A percentile compares a stretch with the other conserved stretches of the same genome.
phyloP scores from a whole-genome alignment of 2,113 vertebrate species.

The Prinia subflava region DNA sequence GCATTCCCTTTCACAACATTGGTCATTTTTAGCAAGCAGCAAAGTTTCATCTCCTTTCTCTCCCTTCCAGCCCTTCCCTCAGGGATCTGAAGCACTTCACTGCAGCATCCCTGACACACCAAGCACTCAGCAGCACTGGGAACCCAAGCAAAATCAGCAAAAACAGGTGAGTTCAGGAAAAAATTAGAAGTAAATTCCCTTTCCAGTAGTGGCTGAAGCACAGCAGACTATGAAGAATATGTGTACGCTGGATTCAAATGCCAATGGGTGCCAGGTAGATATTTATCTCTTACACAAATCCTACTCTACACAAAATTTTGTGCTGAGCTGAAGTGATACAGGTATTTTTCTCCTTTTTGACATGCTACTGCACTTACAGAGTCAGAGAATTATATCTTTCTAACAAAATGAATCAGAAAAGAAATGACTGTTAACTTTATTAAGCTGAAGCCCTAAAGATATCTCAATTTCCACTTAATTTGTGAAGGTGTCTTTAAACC shows the following conservation, averaged over 20 bases:
- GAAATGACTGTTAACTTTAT: not conserved
- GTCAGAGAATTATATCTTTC: not conserved
- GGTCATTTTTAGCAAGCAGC: not conserved
- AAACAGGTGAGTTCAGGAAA: not conserved
- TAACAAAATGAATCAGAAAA: not conserved
- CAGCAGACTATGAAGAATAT: accelerated
- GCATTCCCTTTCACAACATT: not conserved
- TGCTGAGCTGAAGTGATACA: not conserved
- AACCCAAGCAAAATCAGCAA: not conserved
- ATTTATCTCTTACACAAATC: not conserved
- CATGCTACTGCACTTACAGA: not conserved
- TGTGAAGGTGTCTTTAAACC: not conserved
- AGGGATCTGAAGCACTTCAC: not conserved
- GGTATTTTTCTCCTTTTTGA: not conserved
- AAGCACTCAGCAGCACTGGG: not conserved
- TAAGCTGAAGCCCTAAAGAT: not conserved
- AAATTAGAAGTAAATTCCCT: not conserved
- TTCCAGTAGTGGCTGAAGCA: not conserved
- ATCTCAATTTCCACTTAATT: not conserved
- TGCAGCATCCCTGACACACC: not conserved
- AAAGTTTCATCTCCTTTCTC: not conserved
- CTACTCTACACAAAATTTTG: not conserved
- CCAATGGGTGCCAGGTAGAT: accelerated
- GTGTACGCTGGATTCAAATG: not conserved
- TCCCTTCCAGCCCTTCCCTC: not conserved